These are phyloP conservation scores for Artibeus jamaicensis DNA, from an alignment of 2,797 vertebrate species.

Conservation along the genomic window DNA sequence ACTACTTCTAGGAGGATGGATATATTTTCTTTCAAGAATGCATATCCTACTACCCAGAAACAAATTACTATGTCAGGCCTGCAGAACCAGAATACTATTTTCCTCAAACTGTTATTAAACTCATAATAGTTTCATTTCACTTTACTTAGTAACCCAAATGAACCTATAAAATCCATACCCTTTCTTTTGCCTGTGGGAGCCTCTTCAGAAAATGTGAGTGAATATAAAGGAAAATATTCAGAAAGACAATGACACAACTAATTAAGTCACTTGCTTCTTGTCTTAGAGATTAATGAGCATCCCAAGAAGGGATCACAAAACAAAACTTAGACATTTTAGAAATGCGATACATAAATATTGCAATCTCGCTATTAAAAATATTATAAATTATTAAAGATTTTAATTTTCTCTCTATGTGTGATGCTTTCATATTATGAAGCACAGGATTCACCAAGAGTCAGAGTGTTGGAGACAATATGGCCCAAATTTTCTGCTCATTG, in stretches of 20 bases:
- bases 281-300: slow-evolving; percentile 52
- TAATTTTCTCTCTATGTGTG: neutral
- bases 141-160: slow-evolving; percentile 40
- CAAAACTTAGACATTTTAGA: slow-evolving; percentile 50
- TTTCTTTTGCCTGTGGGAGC: neutral
- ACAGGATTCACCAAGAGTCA: neutral
- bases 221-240: slow-evolving; percentile 49
- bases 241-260: slow-evolving; percentile 26
- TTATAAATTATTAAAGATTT: slow-evolving; percentile 1
- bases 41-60: neutral
- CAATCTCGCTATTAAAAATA: slow-evolving; percentile 37
- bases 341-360: neutral
- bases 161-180: slow-evolving; percentile 32
- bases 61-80: neutral
- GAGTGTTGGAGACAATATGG: neutral
- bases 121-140: slow-evolving; percentile 13
- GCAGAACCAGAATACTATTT: slow-evolving; percentile 16
- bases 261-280: slow-evolving; percentile 54
- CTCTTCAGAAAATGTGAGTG: slow-evolving; percentile 40
- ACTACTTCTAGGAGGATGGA: neutral
- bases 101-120: slow-evolving; percentile 44
- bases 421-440: neutral
- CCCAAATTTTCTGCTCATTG: neutral
- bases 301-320: neutral
- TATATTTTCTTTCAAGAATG: neutral